These are phyloP conservation scores for Pachymerium ferrugineum DNA, from an alignment of 2,888 invertebrate genomes.

Conservation along the genomic window DNA sequence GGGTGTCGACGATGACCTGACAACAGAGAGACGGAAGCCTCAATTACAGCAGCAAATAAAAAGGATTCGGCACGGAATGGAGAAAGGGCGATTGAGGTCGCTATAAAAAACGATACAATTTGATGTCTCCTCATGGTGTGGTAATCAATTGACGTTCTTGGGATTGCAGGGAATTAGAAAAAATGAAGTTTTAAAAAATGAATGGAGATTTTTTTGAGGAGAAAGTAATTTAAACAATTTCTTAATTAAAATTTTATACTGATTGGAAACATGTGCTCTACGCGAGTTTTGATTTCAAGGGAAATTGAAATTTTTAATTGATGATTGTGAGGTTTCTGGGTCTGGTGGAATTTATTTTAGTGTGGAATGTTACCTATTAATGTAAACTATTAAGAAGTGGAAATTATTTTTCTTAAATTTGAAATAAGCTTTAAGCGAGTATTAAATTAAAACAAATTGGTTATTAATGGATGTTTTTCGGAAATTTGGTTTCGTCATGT, in stretches of 20 bases:
- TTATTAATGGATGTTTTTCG: too few species aligned
- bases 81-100: conserved; percentile 13
- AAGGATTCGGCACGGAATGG: background rate
- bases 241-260: too few species aligned
- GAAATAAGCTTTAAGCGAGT: too few species aligned
- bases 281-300: too few species aligned
- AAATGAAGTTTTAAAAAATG: too few species aligned
- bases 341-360: background rate
- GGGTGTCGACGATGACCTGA: conserved; percentile 7
- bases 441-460: too few species aligned
- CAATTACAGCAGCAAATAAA: conserved; percentile 11
- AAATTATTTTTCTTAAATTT: too few species aligned
- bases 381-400: too few species aligned
- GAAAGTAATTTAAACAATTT: background rate
- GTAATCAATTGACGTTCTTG: background rate
- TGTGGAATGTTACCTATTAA: background rate
- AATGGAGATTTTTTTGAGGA: too few species aligned
- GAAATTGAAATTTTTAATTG: background rate
- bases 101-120: conserved; percentile 1
- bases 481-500: too few species aligned
- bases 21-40: conserved; percentile 17
- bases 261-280: too few species aligned
- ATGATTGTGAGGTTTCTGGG: background rate
- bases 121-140: background rate
- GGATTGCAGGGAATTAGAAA: too few species aligned